Base-by-base conservation (phyloP, 1,140 invertebrate species). In the Ostrea edulis region DNA sequence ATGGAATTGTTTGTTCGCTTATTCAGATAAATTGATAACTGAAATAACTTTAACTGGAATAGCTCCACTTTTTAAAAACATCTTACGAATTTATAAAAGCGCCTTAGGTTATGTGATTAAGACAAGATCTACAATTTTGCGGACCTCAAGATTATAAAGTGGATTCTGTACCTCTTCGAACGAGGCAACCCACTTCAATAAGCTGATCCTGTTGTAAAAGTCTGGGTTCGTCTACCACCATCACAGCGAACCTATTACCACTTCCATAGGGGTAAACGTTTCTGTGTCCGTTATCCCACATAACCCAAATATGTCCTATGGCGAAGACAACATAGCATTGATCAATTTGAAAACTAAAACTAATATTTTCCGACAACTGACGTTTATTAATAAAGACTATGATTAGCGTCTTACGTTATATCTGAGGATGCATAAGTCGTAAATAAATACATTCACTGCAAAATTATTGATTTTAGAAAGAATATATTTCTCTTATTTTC, bases 251-350 rank as follows among this genome's bases (percentile, higher is more conserved):
- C 3, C 62, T 14, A 17, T 35, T 51, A 5, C 22, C 17, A 29
- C 25, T 55, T 62, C 82, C 58, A 71, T 87, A 87, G 25, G 52
- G 35, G 20, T 87, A 87, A 52, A 7, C 2, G 35, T 83, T 68
- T 68, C 44, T 58, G 25, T 71, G 55, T 14, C 86, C 86, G 52
- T 51, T 87, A 44, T 87, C 86, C 86, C 86, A 87, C 58, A 82
- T 58, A 8, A 87, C 51, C 55, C 81, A 84, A 8, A 87, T 84
- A 81, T 52, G n/a, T 44, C 82, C 86, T 87, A 7, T 22, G 52
- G 17, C 8, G 17, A 11, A 77, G 12, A 62, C 12, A 44, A 44
- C 35, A 44, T 1, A 44, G 35, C 35, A 44, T 44, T 44, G 35
- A 5, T 44, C 35, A 44, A 44, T 44, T 44, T 44, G 35, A 44